These are phyloP conservation scores for Yasuhikotakia modesta DNA, from an alignment of 2,797 vertebrate genomes.

Conservation along the genomic window DNA sequence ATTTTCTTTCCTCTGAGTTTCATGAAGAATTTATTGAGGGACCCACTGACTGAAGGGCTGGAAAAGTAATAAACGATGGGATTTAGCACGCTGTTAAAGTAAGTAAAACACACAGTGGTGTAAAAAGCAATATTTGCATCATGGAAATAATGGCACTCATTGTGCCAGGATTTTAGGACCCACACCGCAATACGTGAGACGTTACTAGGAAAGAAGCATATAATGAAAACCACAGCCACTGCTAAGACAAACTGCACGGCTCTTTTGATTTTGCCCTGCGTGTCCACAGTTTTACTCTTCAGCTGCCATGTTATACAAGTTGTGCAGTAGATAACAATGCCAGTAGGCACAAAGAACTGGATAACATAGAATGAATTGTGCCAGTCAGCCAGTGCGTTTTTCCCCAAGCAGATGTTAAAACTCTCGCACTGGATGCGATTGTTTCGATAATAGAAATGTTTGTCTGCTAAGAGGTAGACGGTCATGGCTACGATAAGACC, in stretches of 20 bases:
- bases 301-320: conserved; percentile 76
- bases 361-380: conserved; percentile 78
- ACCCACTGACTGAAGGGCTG: conserved; percentile 73
- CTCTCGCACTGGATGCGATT: conserved; percentile 79
- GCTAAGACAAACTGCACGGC: conserved; percentile 76
- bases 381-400: conserved; percentile 71
- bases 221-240: conserved; percentile 77
- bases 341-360: conserved; percentile 73
- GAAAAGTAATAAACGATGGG: conserved; percentile 82
- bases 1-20: conserved; percentile 65
- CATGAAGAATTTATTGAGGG: conserved; percentile 67
- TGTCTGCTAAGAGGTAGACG: conserved; percentile 65
- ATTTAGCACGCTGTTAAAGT: conserved; percentile 83
- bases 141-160: conserved; percentile 72
- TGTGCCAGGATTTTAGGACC: conserved; percentile 74
- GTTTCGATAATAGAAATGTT: conserved; percentile 66
- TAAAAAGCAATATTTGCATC: conserved; percentile 78
- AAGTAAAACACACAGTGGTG: conserved; percentile 77
- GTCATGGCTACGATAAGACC: conserved; percentile 71
- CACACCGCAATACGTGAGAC: conserved; percentile 75
- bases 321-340: conserved; percentile 77
- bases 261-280: conserved; percentile 75
- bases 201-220: conserved; percentile 80
- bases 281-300: conserved; percentile 74
- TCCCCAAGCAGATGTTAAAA: conserved; percentile 79